Percentiles rank a stretch among this genome's conserved stretches.
Evolutionary conservation across 2,888 invertebrate genomes (phyloP).

Genomic region (Eurytoma californica): DNA sequence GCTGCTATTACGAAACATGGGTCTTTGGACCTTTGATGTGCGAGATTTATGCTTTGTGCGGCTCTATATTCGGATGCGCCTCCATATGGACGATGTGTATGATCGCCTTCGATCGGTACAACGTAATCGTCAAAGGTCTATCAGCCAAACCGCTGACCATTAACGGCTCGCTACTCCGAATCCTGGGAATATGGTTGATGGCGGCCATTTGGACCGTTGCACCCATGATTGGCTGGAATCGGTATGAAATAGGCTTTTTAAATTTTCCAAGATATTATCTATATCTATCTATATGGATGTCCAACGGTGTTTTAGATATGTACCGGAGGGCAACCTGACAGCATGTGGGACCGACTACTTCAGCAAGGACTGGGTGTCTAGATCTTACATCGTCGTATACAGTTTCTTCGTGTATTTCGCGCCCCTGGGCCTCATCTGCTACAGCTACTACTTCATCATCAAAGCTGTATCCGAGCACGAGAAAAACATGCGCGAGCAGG

Average conservation of each 20-base stretch:
- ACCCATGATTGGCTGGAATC: slow-evolving; percentile 92
- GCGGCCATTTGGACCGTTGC: slow-evolving; percentile 87
- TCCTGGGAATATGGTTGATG: slow-evolving; percentile 87
- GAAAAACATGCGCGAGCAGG: slow-evolving; percentile 91
- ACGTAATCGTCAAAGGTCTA: slow-evolving; percentile 93
- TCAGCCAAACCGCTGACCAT: slow-evolving; percentile 90
- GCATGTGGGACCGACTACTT: slow-evolving; percentile 94
- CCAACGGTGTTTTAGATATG: slow-evolving; percentile 79
- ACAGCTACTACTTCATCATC: slow-evolving; percentile 90
- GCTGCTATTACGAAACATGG: slow-evolving; percentile 87
- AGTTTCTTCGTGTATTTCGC: slow-evolving; percentile 86
- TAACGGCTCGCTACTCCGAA: slow-evolving; percentile 86
- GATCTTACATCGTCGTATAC: slow-evolving; percentile 88
- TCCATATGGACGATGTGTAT: slow-evolving; percentile 96
- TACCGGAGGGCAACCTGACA: slow-evolving; percentile 95
- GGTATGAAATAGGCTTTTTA: slow-evolving; percentile 73
- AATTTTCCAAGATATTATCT: slow-evolving; percentile 14
- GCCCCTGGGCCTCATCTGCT: slow-evolving; percentile 87
- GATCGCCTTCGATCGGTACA: slow-evolving; percentile 95
- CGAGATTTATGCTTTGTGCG: slow-evolving; percentile 90
- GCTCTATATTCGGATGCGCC: slow-evolving; percentile 91
- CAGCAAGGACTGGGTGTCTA: slow-evolving; percentile 84
- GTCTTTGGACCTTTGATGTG: slow-evolving; percentile 85
- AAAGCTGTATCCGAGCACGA: slow-evolving; percentile 90
- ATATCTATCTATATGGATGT: slow-evolving; percentile 21